Conservation (phyloP, 2,888 invertebrate species). For the Megalurothrips usitatus region DNA sequence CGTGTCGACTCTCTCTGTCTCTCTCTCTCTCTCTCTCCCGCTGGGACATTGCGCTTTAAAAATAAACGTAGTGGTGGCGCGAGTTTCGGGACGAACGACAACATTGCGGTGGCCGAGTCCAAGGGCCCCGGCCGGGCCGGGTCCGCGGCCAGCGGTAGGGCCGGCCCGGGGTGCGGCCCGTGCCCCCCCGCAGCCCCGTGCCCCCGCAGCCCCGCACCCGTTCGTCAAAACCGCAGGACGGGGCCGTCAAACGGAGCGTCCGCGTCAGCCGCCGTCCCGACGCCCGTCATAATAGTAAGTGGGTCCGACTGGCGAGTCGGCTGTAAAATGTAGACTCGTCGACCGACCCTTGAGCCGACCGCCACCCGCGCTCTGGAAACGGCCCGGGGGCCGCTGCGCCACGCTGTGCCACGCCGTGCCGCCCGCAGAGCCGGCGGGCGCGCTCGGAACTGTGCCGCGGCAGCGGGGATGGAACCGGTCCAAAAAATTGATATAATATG, state of each 20-base stretch:
- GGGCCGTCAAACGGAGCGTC: too few species aligned
- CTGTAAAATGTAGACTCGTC: too few species aligned
- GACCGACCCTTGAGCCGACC: too few species aligned
- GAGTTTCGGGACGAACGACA: not conserved
- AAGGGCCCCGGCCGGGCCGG: not conserved
- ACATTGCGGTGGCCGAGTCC: not conserved
- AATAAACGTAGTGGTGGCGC: not conserved
- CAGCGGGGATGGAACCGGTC: not conserved
- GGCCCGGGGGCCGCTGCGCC: too few species aligned
- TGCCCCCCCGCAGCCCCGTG: not conserved
- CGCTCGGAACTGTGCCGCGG: not conserved
- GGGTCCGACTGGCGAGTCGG: too few species aligned
- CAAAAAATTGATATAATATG: slow-evolving; percentile 20
- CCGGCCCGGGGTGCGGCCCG: not conserved
- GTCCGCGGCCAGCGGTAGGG: not conserved
- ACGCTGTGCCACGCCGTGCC: too few species aligned
- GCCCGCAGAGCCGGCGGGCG: too few species aligned
- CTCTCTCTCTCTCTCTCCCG: not conserved
- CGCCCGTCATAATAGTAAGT: too few species aligned
- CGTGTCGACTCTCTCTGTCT: too few species aligned
- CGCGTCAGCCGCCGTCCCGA: too few species aligned
- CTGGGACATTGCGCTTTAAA: slow-evolving; percentile 19
- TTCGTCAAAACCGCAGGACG: too few species aligned
- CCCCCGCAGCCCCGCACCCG: not conserved
- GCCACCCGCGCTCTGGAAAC: too few species aligned